phyloP scores from a whole-genome alignment of 2,113 vertebrate species.

The Chaetorhynchus papuensis region DNA sequence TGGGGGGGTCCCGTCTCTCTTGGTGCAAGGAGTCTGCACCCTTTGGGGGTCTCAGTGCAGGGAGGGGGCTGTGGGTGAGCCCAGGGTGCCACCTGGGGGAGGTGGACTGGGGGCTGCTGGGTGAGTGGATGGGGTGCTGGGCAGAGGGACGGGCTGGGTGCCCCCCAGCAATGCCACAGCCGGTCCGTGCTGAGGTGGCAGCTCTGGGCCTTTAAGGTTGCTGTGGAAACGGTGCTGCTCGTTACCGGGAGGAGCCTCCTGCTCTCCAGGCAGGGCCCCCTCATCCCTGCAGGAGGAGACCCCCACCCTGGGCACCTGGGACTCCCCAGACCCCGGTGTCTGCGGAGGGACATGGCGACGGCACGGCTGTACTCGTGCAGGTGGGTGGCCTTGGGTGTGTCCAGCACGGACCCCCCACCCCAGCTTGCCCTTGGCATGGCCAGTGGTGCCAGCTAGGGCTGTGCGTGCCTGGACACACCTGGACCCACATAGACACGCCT shows the following conservation, averaged over 20 bases:
- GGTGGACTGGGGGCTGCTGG: fast-evolving
- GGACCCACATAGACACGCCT: fast-evolving
- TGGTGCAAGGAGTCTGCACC: fast-evolving
- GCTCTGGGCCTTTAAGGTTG: slow-evolving; percentile 52
- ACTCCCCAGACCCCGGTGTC: fast-evolving
- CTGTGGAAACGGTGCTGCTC: slow-evolving; percentile 52
- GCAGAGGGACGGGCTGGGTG: fast-evolving
- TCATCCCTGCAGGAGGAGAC: background rate
- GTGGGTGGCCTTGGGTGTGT: fast-evolving
- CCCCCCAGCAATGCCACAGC: background rate
- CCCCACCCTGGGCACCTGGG: fast-evolving
- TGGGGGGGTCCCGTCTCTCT: fast-evolving
- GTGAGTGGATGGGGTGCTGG: background rate
- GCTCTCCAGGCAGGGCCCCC: background rate
- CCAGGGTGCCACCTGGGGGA: fast-evolving
- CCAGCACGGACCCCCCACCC: fast-evolving
- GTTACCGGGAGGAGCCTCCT: background rate
- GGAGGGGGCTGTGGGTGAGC: background rate
- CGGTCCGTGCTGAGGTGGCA: background rate
- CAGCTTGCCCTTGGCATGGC: background rate
- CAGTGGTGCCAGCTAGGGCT: background rate
- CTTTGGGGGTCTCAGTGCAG: background rate
- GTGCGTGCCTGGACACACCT: fast-evolving
- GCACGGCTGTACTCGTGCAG: fast-evolving
- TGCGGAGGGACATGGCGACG: fast-evolving